Conservation (phyloP, 2,888 invertebrate species). For the Bedellia somnulentella region DNA sequence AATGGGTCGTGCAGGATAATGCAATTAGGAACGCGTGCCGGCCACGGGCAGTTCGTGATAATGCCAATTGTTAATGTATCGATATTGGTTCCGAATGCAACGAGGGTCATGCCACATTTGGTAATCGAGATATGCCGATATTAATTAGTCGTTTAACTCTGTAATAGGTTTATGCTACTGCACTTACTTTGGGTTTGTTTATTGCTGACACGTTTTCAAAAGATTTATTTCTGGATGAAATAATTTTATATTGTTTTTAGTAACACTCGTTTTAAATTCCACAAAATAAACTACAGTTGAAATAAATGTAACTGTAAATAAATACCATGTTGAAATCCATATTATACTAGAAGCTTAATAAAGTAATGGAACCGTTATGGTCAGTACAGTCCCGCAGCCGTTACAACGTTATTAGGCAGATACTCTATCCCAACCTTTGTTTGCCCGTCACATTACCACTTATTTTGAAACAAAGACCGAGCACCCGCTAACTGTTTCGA, state of each 20-base stretch:
- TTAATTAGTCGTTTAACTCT: slow-evolving; percentile 32
- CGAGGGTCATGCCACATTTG: slow-evolving; percentile 29
- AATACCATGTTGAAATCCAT: too few species aligned
- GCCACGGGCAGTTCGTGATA: slow-evolving; percentile 31
- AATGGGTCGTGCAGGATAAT: slow-evolving; percentile 25
- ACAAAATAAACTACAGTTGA: too few species aligned
- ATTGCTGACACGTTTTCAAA: too few species aligned
- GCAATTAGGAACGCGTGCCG: slow-evolving; percentile 43
- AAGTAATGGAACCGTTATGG: too few species aligned
- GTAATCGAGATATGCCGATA: slow-evolving; percentile 37
- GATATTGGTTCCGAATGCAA: slow-evolving; percentile 27
- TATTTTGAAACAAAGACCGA: slow-evolving; percentile 22
- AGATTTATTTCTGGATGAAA: too few species aligned
- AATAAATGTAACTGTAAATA: too few species aligned
- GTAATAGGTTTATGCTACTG: slow-evolving; percentile 28
- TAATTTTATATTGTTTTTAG: too few species aligned
- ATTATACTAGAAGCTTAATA: too few species aligned
- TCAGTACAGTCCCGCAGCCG: slow-evolving; percentile 2
- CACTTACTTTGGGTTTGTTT: too few species aligned
- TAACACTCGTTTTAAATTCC: too few species aligned
- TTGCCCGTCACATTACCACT: slow-evolving; percentile 16
- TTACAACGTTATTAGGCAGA: slow-evolving; percentile 6
- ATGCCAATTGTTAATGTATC: slow-evolving; percentile 44
- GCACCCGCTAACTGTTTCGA: slow-evolving; percentile 15
- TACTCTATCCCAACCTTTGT: slow-evolving; percentile 9